Conservation (phyloP, 1,140 invertebrate species). For the Asobara japonica region DNA sequence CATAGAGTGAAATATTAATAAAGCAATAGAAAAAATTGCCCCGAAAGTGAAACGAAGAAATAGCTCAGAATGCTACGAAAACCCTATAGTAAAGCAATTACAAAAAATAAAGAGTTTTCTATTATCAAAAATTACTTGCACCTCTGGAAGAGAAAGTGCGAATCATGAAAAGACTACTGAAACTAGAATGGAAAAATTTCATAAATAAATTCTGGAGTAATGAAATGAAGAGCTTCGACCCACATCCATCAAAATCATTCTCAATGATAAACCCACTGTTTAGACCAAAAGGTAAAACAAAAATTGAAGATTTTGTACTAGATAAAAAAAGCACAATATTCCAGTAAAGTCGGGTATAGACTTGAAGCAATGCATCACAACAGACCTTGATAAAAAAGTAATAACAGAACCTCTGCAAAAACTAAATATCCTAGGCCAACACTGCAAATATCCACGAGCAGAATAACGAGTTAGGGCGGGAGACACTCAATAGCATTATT, state of each 20-base stretch:
- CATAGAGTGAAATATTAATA: conserved; percentile 11
- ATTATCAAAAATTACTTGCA: conserved; percentile 4
- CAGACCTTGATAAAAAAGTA: neutral
- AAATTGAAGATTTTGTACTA: neutral
- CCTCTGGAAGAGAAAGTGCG: neutral
- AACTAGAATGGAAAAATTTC: conserved; percentile 5
- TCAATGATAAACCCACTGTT: conserved; percentile 21
- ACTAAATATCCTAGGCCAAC: conserved; percentile 20
- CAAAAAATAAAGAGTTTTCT: conserved; percentile 15
- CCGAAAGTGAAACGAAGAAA: neutral
- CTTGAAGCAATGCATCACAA: neutral
- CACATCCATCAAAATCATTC: conserved; percentile 4
- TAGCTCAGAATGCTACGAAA: neutral
- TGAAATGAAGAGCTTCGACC: conserved; percentile 15
- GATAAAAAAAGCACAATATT: neutral
- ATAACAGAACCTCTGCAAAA: neutral
- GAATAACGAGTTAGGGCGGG: neutral
- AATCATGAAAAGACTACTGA: conserved; percentile 5
- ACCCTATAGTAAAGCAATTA: conserved; percentile 12
- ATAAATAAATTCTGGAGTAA: conserved; percentile 28
- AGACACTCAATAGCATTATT: neutral
- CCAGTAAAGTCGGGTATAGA: neutral
- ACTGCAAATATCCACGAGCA: conserved; percentile 21
- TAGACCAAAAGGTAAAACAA: neutral
- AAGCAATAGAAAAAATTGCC: conserved; percentile 15